phyloP scores from a whole-genome alignment of 2,797 vertebrate species.

The Artibeus lituratus region DNA sequence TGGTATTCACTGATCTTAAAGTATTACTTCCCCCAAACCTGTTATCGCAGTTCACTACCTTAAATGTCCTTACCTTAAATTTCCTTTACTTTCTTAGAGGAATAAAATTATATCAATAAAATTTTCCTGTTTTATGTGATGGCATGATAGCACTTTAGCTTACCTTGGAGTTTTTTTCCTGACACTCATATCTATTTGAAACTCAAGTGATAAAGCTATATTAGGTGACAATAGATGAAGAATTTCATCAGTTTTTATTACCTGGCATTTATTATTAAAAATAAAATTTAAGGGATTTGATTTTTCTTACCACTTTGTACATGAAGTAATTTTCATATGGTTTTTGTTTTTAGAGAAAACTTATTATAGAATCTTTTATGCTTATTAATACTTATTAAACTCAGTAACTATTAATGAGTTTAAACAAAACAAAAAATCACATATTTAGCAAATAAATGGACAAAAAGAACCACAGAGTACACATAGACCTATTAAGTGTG shows the following conservation, averaged over 20 bases:
- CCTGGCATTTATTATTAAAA: constrained; percentile 17
- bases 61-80: not conserved
- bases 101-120: constrained; percentile 22
- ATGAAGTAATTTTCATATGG: not conserved
- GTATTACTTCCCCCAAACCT: not conserved
- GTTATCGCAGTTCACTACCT: not conserved
- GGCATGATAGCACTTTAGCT: not conserved
- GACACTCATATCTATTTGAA: constrained; percentile 31
- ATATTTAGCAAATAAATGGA: constrained; percentile 17
- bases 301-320: not conserved
- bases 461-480: not conserved
- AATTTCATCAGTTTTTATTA: not conserved
- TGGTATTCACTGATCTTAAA: not conserved
- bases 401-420: constrained; percentile 6
- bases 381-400: constrained; percentile 1
- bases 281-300: constrained; percentile 3
- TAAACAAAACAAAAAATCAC: constrained; percentile 12
- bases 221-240: not conserved
- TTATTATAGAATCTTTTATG: not conserved
- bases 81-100: not conserved
- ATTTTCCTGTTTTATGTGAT: not conserved
- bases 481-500: not conserved
- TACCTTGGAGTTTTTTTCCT: constrained; percentile 20
- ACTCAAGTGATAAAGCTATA: not conserved
- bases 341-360: constrained; percentile 34